A percentile compares a stretch with the other conserved stretches of the same genome.
Conservation (phyloP, 2,113 vertebrate species). For the Murina feae region DNA sequence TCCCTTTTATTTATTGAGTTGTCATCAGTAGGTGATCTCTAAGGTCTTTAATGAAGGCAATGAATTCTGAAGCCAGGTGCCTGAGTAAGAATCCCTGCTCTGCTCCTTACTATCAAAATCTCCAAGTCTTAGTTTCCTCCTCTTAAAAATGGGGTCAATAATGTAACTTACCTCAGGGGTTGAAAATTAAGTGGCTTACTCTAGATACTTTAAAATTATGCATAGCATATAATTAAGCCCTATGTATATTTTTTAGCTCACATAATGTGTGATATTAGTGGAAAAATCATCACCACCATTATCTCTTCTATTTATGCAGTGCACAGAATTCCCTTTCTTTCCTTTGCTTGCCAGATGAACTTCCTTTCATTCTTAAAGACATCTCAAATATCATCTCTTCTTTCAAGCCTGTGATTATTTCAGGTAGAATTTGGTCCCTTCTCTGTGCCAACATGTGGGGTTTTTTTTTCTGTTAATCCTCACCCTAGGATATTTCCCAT, state of each 20-base stretch:
- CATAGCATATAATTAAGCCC: not conserved
- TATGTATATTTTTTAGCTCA: not conserved
- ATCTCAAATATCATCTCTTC: not conserved
- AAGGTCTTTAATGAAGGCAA: not conserved
- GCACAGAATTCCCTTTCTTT: not conserved
- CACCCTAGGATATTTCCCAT: too few relatives aligned
- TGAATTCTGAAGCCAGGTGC: not conserved
- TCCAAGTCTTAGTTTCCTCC: not conserved
- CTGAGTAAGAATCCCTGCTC: not conserved
- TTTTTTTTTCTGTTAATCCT: too few relatives aligned
- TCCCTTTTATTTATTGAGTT: not conserved
- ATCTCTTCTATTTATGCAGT: not conserved
- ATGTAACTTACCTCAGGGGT: not conserved
- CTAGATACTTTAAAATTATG: not conserved
- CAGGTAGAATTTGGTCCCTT: not conserved
- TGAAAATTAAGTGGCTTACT: not conserved
- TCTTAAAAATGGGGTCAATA: not conserved
- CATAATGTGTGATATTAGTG: not conserved
- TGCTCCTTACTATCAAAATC: not conserved
- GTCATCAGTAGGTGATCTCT: not conserved
- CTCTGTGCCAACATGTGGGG: not conserved
- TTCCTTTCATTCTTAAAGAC: not conserved
- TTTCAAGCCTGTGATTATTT: not conserved
- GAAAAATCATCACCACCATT: not conserved
- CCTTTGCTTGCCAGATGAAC: not conserved